Conservation (phyloP, 2,888 invertebrate species). For the Drosophila multiciliata region DNA sequence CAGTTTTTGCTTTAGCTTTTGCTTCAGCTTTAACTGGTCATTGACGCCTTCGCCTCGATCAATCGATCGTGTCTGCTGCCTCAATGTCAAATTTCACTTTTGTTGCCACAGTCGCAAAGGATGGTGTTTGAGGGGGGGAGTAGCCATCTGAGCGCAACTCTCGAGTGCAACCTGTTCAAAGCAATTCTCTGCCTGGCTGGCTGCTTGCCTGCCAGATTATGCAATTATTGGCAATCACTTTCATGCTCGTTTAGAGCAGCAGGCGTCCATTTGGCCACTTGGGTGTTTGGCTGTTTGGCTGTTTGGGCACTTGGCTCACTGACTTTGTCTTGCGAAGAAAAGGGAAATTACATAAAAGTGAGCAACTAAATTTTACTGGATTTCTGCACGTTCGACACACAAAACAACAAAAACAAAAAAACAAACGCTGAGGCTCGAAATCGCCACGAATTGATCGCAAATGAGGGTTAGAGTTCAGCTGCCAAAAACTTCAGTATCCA, state of each 20-base stretch:
- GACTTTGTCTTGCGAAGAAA: conserved; percentile 66
- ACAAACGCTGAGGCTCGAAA: conserved; percentile 66
- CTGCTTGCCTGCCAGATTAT: conserved; percentile 61
- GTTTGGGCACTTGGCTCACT: conserved; percentile 37
- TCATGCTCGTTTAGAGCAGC: conserved; percentile 77
- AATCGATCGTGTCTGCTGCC: conserved; percentile 57
- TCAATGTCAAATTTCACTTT: conserved; percentile 79
- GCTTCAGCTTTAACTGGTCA: conserved; percentile 57
- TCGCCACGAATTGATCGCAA: conserved; percentile 80
- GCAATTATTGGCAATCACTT: conserved; percentile 80
- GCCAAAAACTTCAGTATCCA: conserved; percentile 28
- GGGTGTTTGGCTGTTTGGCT: conserved; percentile 15
- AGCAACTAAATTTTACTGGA: conserved; percentile 77
- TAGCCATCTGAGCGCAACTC: conserved; percentile 4
- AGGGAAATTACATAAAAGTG: conserved; percentile 80
- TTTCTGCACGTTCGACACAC: conserved; percentile 75
- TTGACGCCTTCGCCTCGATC: conserved; percentile 57
- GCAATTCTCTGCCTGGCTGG: conserved; percentile 53
- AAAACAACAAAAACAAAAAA: conserved; percentile 61
- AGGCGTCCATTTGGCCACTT: conserved; percentile 53
- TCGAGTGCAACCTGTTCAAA: conserved; percentile 69
- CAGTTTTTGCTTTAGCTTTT: conserved; percentile 51
- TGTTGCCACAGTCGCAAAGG: conserved; percentile 24
- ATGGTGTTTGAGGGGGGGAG: not conserved
- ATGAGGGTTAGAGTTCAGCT: conserved; percentile 77